Conservation (phyloP, 2,797 vertebrate genomes). For the Mus caroli region DNA sequence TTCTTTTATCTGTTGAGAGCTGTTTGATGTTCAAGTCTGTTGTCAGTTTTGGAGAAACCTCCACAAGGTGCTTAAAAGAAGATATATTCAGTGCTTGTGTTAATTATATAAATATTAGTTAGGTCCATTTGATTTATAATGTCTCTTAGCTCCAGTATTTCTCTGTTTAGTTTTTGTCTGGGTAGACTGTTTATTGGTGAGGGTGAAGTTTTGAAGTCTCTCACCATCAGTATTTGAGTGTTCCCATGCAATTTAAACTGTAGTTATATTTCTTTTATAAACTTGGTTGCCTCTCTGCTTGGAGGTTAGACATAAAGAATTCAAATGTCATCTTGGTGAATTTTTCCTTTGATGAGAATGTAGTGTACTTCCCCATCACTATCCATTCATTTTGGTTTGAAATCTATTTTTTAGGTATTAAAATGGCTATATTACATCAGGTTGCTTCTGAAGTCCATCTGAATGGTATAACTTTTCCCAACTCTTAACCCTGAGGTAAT, state of each 20-base stretch:
- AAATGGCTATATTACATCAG: neutral
- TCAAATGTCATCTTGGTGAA: neutral
- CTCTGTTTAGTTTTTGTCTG: neutral
- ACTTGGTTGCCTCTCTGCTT: neutral
- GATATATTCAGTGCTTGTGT: neutral
- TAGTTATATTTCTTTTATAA: neutral
- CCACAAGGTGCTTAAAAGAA: neutral
- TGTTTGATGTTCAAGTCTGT: neutral
- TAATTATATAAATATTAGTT: neutral
- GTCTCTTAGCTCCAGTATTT: neutral
- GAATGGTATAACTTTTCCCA: neutral
- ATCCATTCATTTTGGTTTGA: neutral
- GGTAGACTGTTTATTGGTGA: neutral
- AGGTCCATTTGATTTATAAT: neutral
- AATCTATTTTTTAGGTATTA: neutral
- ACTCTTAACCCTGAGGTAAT: neutral
- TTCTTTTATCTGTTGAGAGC: neutral
- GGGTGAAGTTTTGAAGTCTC: neutral
- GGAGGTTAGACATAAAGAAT: neutral
- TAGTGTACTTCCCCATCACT: neutral
- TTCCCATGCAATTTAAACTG: neutral
- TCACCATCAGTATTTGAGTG: neutral
- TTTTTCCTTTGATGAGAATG: neutral
- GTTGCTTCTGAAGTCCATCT: neutral
- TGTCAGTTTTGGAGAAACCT: neutral